Evolutionary conservation across 2,888 invertebrate genomes (phyloP).

Genomic region (Barypeithes pellucidus): DNA sequence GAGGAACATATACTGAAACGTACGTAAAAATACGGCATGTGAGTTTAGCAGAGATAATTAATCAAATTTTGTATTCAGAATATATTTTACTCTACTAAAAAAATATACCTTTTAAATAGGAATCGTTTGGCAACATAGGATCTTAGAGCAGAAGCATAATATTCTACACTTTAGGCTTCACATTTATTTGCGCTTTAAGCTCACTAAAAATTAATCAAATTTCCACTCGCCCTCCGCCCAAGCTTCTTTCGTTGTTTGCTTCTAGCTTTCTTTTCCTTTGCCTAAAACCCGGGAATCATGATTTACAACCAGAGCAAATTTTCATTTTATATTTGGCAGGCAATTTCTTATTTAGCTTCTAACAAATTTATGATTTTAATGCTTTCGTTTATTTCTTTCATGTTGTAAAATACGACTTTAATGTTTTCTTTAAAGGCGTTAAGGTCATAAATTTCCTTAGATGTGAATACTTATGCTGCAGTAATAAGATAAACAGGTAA

Average conservation of each 20-base stretch:
- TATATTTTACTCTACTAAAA: too few species aligned
- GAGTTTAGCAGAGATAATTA: too few species aligned
- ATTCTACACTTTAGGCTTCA: too few species aligned
- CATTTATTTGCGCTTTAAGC: slow-evolving; percentile 23
- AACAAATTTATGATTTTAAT: slow-evolving; percentile 55
- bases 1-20: too few species aligned
- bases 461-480: not conserved
- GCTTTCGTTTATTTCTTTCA: slow-evolving; percentile 42
- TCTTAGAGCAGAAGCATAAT: too few species aligned
- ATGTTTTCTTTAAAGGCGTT: slow-evolving; percentile 43
- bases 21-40: too few species aligned
- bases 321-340: slow-evolving; percentile 62
- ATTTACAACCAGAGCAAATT: slow-evolving; percentile 64
- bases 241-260: slow-evolving; percentile 34
- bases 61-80: too few species aligned
- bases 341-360: slow-evolving; percentile 59
- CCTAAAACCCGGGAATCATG: slow-evolving; percentile 57
- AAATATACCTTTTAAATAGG: too few species aligned
- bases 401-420: slow-evolving; percentile 47
- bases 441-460: slow-evolving; percentile 11
- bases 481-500: not conserved
- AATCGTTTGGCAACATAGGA: too few species aligned
- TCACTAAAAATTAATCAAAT: slow-evolving; percentile 39
- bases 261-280: slow-evolving; percentile 36
- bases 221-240: slow-evolving; percentile 28